Base-by-base conservation (phyloP, 1,140 invertebrate genomes). In the Anoplophora glabripennis region DNA sequence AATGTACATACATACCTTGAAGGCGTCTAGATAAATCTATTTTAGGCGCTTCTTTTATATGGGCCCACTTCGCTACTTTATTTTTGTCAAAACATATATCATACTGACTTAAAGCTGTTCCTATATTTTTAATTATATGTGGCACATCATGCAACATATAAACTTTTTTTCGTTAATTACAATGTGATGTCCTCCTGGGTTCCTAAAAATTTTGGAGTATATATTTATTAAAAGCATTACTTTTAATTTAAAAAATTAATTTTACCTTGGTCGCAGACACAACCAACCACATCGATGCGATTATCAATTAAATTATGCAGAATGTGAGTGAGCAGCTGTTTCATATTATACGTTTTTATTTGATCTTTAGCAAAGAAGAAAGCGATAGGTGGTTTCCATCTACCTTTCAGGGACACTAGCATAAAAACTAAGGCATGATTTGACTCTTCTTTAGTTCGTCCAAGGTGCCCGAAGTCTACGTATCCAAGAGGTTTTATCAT, bases 81-180 rank as follows among this genome's bases (percentile, higher is more conserved):
- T 40, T 2, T 40, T 40, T 15, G 11, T 40, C 14, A 8, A 3
- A 40, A 12, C 11, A 40, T 12, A 40, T 40, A 15, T 40, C 38
- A 40, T 40, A 40, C 8, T 40, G 11, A 8, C 11, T 12, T 12
- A 40, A 15, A 3, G 38, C 11, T 4, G 11, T 40, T 15, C 38
- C 8, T 15, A 15, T 40, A 40, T 40, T 40, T 40, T 40, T 40
- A 15, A 40, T n/a, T n/a, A n/a, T n/a, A 8, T 12, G 38, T 4
- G 11, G 38, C 21, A 28, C 21, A 28, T 28, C 21, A 28, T 28
- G 21, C 21, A 28, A 28, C 21, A 28, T 28, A n/a, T n/a, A n/a
- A n/a, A n/a, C n/a, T 51, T 52, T 60, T 40, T 59, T 15, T 64
- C 21, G 35, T 46, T 56, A 21, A 17, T 51, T 5, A 15, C 8